Conservation (phyloP, 92 coral and sea anemone species). For the Diadumene lineata region DNA sequence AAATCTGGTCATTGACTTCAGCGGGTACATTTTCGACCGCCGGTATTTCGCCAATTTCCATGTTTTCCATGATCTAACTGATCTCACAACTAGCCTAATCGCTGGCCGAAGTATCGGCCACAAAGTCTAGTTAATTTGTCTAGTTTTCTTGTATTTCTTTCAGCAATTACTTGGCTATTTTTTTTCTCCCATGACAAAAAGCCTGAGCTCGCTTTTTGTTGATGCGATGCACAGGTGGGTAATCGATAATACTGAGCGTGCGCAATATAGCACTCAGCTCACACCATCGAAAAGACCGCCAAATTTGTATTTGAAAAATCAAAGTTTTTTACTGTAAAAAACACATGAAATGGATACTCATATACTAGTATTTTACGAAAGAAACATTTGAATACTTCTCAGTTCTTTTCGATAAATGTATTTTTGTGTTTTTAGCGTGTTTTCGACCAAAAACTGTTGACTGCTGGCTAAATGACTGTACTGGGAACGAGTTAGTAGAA, state of each 20-base stretch:
- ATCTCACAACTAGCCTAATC: conserved; percentile 18
- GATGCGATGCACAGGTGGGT: conserved; percentile 78
- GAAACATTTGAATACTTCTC: background rate
- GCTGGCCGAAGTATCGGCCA: conserved; percentile 16
- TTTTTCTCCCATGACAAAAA: conserved; percentile 42
- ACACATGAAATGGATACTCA: background rate
- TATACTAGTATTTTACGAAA: background rate
- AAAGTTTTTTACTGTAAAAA: background rate
- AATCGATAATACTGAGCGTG: conserved; percentile 72
- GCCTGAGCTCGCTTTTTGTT: conserved; percentile 62
- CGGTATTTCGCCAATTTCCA: conserved; percentile 32
- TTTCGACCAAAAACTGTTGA: no score
- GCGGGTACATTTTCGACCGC: conserved; percentile 44
- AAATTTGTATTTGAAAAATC: conserved; percentile 21
- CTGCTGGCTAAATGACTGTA: background rate
- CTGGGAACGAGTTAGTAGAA: background rate
- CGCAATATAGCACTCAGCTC: conserved; percentile 27
- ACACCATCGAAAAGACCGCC: conserved; percentile 41
- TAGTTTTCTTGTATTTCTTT: conserved; percentile 21
- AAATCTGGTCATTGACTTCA: conserved; percentile 29
- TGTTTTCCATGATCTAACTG: conserved; percentile 45
- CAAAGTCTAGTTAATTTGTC: conserved; percentile 4
- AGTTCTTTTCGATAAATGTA: background rate
- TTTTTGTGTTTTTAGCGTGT: background rate
- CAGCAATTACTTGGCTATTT: conserved; percentile 28